Conservation (phyloP, 2,888 invertebrate species). For the Drosophila helvetica region DNA sequence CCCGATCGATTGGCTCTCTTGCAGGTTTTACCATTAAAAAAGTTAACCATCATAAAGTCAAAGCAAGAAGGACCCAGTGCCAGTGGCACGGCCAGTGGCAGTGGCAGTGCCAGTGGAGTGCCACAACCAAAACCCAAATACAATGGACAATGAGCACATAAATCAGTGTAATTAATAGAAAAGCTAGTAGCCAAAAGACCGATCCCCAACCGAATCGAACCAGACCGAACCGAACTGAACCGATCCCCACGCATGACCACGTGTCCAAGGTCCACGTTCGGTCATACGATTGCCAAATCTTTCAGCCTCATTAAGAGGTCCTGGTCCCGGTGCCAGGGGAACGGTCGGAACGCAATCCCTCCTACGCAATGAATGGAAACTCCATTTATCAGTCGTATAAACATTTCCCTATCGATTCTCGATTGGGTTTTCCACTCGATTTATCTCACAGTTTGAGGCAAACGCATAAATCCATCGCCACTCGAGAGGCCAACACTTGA, state of each 20-base stretch:
- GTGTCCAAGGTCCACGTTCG: constrained; percentile 42
- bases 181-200: constrained; percentile 56
- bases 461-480: constrained; percentile 82
- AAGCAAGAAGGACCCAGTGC: constrained; percentile 8
- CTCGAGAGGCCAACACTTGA: constrained; percentile 50
- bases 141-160: constrained; percentile 96
- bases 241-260: constrained; percentile 46
- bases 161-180: constrained; percentile 95
- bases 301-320: constrained; percentile 27
- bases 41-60: constrained; percentile 68
- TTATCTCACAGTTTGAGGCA: constrained; percentile 82
- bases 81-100: neutral
- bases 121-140: constrained; percentile 82
- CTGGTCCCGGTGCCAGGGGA: neutral
- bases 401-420: constrained; percentile 48
- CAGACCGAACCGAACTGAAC: constrained; percentile 20
- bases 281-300: constrained; percentile 33
- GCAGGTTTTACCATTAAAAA: constrained; percentile 55
- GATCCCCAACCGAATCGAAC: constrained; percentile 19
- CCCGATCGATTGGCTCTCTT: constrained; percentile 42
- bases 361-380: constrained; percentile 24
- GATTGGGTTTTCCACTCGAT: constrained; percentile 68
- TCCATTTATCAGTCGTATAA: constrained; percentile 51
- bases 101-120: constrained; percentile 14
- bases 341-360: neutral